Evolutionary conservation across 2,113 vertebrate species (phyloP), one percentile per base, ranked within the genome.

Genomic region (Microcebus lehilahytsara): DNA sequence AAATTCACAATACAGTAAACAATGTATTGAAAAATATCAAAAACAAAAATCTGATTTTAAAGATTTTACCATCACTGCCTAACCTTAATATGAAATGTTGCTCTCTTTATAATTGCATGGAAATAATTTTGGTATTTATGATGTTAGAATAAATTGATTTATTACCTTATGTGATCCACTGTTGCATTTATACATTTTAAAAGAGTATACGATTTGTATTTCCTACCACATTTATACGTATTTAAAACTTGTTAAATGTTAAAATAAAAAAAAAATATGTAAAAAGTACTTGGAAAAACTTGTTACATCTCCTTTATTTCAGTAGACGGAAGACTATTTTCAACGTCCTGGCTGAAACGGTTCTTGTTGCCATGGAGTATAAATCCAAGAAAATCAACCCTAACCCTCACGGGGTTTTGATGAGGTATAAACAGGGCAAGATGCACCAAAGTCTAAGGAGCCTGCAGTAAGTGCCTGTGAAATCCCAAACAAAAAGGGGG

Each of bases 301-400:
- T 83, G 71, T 91, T 85, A 83, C 85, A 86, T 90, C 62, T 88
- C 83, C 34, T 98, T 96, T 97, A 96, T 97, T 97, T 96, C 74
- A 77, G 85, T 79, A 72, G 91, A 72, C 75, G 93, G 79, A 85
- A 85, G 75, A 88, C 58, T 89, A 78, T 91, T 96, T 94, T 97
- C 87, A 93, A 22, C 34, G 93, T 89, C 95, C 78, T 96, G 80
- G 85, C 12, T 95, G 95, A 95, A 97, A 96, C 49, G 84, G 67
- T 71, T 77, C 34, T 74, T 93, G 89, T 72, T 96, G 85, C 93
- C 93, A 96, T 62, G 97, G 78, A 96, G 81, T 42, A 42, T 42
- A 42, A 42, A 42, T 42, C 42, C 42, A 42, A 42, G 42, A 42
- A 42, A 42, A 42, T 42, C 5, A 42, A 42, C 42, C 42, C 42